Base-by-base conservation (phyloP, 64 coral and sea anemone genomes). In the Stichodactyla mertensii region DNA sequence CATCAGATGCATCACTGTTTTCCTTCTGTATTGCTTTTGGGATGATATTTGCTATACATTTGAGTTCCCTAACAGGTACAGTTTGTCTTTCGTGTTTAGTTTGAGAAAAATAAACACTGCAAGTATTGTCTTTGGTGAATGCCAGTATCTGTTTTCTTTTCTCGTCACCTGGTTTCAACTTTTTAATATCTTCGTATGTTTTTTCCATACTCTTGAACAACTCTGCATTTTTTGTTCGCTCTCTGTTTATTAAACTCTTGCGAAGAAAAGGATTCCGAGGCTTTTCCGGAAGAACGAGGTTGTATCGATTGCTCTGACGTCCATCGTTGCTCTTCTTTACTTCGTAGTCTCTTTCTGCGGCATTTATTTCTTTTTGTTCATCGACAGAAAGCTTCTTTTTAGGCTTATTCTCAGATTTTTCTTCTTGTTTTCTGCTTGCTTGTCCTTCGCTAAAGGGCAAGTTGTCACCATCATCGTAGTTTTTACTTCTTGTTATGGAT, bases 231-330 rank as follows among this genome's bases (percentile, higher is more conserved):
- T 13, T 31, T 74, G 10, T 11, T 31, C 52, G 78, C 36, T 80
- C 6, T 80, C 51, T 81, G 31, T 53, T 52, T 45, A 16, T 31
- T 27, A 16, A 20, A 24, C 78, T 52, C 16, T 80, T 80, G 15
- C 11, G 16, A 53, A 55, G 20, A 22, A 13, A 81, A 14, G 52
- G 52, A 81, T 81, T 4, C 78, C 26, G 36, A 53, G 78, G 78
- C 78, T 31, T 81, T 81, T 81, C 26, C 5, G 78, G 78, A 52
- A 81, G 19, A 81, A 81, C 53, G 78, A 81, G 52, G 0, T 54
- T 52, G 15, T 66, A 66, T 53, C 78, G 36, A 19, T 52, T 55
- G 78, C 19, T 66, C 62, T 66, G 19, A 22, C 20, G 62, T 7
- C 6, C 62, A n/a, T 66, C 62, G 22, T 2, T 66, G 62, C 10